Evolutionary conservation across 1,140 invertebrate genomes (phyloP).

Genomic region (Frieseomelitta varia): DNA sequence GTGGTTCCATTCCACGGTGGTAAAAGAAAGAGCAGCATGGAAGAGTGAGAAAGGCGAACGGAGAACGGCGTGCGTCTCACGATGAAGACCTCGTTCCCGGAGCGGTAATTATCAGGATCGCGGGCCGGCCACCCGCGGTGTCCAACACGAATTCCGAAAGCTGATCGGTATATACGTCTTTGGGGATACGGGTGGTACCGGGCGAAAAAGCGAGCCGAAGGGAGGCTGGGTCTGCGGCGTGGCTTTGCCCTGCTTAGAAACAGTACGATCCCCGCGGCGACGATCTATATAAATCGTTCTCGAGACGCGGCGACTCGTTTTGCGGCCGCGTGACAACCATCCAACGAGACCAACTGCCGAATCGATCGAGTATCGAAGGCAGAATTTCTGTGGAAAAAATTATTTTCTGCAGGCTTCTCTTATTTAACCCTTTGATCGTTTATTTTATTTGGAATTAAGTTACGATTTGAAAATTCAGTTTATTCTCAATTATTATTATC

Average conservation of each 20-base stretch:
- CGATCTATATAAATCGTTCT: slow-evolving; percentile 76
- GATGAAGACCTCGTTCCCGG: slow-evolving; percentile 69
- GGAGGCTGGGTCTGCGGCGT: slow-evolving; percentile 62
- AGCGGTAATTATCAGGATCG: slow-evolving; percentile 76
- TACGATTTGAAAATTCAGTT: no score
- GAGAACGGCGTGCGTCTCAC: slow-evolving; percentile 36
- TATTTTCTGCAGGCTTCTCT: no score
- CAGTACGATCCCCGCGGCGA: slow-evolving; percentile 71
- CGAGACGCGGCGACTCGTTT: slow-evolving; percentile 25
- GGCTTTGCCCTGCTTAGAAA: slow-evolving; percentile 67
- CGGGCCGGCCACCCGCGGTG: slow-evolving; percentile 74
- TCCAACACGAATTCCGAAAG: slow-evolving; percentile 77
- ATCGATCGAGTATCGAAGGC: no score
- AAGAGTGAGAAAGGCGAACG: neutral
- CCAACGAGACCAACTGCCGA: neutral
- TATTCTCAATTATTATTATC: no score
- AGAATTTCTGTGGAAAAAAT: no score
- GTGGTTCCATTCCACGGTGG: neutral
- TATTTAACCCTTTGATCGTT: no score
- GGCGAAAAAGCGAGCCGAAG: slow-evolving; percentile 56
- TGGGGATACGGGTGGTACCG: slow-evolving; percentile 48
- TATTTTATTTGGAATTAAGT: no score
- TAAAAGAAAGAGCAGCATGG: neutral
- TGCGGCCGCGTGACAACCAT: slow-evolving; percentile 43
- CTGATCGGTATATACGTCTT: slow-evolving; percentile 74